Evolutionary conservation across 2,797 vertebrate genomes (phyloP).

Genomic region (Amblyraja radiata): DNA sequence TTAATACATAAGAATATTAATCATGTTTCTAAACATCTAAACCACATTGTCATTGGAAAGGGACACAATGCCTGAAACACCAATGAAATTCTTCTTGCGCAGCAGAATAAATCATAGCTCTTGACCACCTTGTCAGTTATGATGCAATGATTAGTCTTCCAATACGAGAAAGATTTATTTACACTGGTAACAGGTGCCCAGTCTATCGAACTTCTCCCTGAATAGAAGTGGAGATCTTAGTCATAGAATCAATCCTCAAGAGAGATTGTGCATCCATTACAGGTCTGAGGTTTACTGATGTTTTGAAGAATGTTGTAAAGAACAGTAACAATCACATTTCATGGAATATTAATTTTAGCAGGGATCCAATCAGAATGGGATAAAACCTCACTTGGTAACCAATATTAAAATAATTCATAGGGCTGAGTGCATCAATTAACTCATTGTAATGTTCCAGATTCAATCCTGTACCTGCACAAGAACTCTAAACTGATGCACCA

Average conservation of each 20-base stretch:
- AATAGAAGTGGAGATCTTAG: not conserved
- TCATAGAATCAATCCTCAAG: not conserved
- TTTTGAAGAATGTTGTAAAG: not conserved
- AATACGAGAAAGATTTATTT: not conserved
- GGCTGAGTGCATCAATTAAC: not conserved
- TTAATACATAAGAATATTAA: not conserved
- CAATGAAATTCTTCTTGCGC: not conserved
- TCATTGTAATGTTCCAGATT: not conserved
- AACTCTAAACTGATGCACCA: not conserved
- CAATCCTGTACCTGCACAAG: not conserved
- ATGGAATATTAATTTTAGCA: not conserved
- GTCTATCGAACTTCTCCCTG: not conserved
- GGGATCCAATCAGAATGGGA: not conserved
- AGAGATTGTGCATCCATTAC: not conserved
- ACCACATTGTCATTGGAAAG: not conserved
- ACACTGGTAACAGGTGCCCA: not conserved
- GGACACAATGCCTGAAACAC: not conserved
- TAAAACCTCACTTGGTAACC: not conserved
- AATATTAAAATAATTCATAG: not conserved
- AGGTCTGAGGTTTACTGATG: not conserved
- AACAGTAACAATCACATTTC: not conserved
- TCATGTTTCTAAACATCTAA: not conserved
- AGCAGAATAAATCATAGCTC: not conserved
- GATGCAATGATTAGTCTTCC: not conserved
- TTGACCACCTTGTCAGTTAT: not conserved